Base-by-base conservation (phyloP, 2,888 invertebrate genomes). In the Liopterus haemorrhoidalis region DNA sequence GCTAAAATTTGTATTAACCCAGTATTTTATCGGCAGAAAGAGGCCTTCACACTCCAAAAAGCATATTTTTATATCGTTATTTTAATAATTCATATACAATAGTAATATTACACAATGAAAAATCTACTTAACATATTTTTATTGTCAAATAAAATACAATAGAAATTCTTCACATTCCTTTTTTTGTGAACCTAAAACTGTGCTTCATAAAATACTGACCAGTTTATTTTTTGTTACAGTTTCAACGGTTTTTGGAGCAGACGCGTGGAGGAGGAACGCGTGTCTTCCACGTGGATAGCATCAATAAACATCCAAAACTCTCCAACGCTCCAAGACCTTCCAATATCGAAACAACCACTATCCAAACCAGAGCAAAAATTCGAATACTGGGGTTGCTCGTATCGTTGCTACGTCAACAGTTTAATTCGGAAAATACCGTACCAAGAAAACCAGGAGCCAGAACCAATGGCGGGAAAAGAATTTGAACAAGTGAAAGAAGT, bases 231-330 rank as follows among this genome's bases (percentile, higher is more conserved):
- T 32, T 31, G 27, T 46, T 59, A 45, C 54, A 65, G 66, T 61
- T 67, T 65, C 53, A 59, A 59, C 48, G 58, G 59, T 40, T 62
- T 64, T 46, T 64, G 64, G 64, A 57, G 60, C 54, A 61, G 58
- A 54, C 59, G 56, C 38, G 50, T 59, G 48, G 56, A 57, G 47
- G 56, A 58, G 52, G 61, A 54, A 50, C 52, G 54, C 27, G 31
- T 47, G 32, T 28, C 55, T 48, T 25, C 59, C 37, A 57, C 59
- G 43, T 64, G 64, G 62, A 19, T 28, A 33, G 6, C 40, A 33
- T 16, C 45, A 32, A 16, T 43, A 36, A 4, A 19, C 4, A 20
- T 30, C 19, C 19, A 30, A 22, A 16, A 15, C 14, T 22, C 11
- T 9, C 32, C 40, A 38, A 25, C 36, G 37, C 27, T 47, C 46